Conservation (phyloP, 2,113 vertebrate genomes). For the Chelonoidis abingdonii region DNA sequence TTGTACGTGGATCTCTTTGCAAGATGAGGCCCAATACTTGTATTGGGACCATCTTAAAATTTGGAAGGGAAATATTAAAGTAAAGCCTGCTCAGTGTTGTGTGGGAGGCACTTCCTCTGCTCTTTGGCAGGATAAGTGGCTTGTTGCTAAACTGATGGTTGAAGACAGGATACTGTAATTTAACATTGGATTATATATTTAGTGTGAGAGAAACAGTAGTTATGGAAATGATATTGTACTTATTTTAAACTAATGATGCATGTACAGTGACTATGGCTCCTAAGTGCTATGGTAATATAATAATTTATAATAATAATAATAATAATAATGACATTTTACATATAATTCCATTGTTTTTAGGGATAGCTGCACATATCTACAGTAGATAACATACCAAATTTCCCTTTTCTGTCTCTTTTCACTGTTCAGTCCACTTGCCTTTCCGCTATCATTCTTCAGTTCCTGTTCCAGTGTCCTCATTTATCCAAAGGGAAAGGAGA, state of each 20-base stretch:
- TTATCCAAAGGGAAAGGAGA: not conserved
- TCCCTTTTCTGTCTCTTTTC: not conserved
- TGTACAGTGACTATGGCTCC: not conserved
- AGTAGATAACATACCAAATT: not conserved
- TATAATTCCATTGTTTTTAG: not conserved
- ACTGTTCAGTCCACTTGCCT: not conserved
- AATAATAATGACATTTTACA: not conserved
- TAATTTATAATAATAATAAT: no score
- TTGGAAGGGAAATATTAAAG: not conserved
- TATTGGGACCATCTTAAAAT: not conserved
- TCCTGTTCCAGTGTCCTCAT: not conserved
- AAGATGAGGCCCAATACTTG: not conserved
- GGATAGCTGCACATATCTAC: not conserved
- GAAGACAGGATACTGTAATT: not conserved
- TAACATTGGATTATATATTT: not conserved
- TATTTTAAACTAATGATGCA: not conserved
- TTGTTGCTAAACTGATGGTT: not conserved
- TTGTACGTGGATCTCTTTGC: fast-evolving
- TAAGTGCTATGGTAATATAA: not conserved
- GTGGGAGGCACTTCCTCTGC: not conserved
- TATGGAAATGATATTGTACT: not conserved
- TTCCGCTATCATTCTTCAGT: not conserved
- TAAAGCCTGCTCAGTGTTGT: not conserved
- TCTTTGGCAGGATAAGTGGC: not conserved
- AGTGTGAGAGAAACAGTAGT: not conserved